These are phyloP conservation scores for Blera fallax DNA, from an alignment of 2,888 invertebrate species.

Conservation along the genomic window DNA sequence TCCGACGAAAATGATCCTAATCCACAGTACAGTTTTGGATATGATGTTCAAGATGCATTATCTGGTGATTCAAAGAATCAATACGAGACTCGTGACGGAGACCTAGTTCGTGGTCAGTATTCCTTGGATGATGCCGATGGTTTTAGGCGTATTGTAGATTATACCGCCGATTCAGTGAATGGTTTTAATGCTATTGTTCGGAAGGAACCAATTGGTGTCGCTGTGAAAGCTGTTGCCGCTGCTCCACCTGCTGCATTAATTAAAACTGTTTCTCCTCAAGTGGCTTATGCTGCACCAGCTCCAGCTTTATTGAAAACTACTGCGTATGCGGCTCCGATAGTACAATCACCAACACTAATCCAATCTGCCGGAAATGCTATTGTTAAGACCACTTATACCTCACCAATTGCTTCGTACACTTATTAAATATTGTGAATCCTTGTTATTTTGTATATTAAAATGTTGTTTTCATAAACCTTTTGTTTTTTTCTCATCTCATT, in stretches of 20 bases:
- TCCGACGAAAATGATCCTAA: conserved; percentile 80
- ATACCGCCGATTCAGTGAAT: conserved; percentile 81
- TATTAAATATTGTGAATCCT: conserved; percentile 30
- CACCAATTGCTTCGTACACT: conserved; percentile 45
- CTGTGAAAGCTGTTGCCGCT: conserved; percentile 76
- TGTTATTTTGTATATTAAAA: conserved; percentile 14
- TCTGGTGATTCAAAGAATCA: conserved; percentile 82
- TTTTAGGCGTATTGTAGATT: conserved; percentile 81
- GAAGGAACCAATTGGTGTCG: conserved; percentile 79
- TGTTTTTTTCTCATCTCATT: neutral
- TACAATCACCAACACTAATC: conserved; percentile 25
- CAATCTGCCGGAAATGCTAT: conserved; percentile 13
- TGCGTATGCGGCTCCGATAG: neutral
- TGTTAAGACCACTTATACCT: conserved; percentile 54
- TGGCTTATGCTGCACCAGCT: conserved; percentile 73
- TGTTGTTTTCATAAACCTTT: neutral
- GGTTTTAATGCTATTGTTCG: conserved; percentile 82
- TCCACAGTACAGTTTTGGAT: conserved; percentile 81
- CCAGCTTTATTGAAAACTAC: conserved; percentile 34
- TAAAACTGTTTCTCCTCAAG: conserved; percentile 74
- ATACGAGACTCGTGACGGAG: conserved; percentile 81
- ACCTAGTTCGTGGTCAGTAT: conserved; percentile 81
- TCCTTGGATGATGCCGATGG: conserved; percentile 82
- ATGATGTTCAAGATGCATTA: conserved; percentile 81
- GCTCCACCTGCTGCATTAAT: conserved; percentile 74